These are phyloP conservation scores for Vultur gryphus DNA, from an alignment of 2,797 vertebrate genomes.

Conservation along the genomic window DNA sequence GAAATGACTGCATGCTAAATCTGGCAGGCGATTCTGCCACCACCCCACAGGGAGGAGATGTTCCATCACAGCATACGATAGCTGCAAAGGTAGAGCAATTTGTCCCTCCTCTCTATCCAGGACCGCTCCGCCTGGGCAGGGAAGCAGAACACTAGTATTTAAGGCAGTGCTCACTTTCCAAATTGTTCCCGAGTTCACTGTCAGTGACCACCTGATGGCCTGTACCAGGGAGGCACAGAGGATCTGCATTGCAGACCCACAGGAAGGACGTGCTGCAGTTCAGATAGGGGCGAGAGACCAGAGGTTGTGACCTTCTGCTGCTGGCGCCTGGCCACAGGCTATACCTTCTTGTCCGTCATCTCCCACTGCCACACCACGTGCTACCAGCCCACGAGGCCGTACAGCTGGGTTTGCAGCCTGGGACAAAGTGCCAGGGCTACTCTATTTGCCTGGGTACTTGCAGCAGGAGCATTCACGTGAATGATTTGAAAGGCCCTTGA, in stretches of 20 bases:
- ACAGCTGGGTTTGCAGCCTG: neutral
- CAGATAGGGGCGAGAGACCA: fast-evolving
- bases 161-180: neutral
- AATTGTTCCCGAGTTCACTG: fast-evolving
- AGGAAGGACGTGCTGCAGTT: fast-evolving
- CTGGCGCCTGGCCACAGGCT: neutral
- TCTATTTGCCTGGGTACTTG: neutral
- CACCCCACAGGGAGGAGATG: neutral
- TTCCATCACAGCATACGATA: fast-evolving
- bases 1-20: neutral
- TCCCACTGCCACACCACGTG: neutral
- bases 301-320: neutral
- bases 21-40: fast-evolving
- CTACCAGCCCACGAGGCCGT: neutral
- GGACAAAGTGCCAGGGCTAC: neutral
- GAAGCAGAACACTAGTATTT: neutral
- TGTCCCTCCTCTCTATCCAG: neutral
- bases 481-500: neutral
- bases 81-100: neutral
- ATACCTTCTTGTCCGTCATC: neutral
- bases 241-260: neutral
- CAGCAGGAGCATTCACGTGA: neutral
- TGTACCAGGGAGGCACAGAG: neutral
- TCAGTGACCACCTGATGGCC: fast-evolving
- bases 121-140: neutral